These are phyloP conservation scores for Epizoanthus ramosus DNA, from an alignment of 92 coral and sea anemone genomes.

Conservation along the genomic window DNA sequence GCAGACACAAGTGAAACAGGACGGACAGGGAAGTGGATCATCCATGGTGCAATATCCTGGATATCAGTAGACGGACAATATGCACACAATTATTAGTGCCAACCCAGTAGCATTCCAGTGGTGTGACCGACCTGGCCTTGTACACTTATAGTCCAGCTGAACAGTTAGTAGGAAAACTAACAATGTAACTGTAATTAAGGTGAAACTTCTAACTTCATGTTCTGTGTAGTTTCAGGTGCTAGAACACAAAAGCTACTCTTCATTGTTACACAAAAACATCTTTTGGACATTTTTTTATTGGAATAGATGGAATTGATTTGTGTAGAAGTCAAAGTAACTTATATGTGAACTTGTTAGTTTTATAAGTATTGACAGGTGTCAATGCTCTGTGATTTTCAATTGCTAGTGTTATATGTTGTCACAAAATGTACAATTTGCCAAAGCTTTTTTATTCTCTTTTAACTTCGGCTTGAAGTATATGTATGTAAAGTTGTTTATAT, in stretches of 20 bases:
- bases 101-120: background rate
- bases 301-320: no score
- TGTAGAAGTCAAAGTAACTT: no score
- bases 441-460: slow-evolving; percentile 1
- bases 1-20: slow-evolving; percentile 77
- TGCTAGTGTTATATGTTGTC: background rate
- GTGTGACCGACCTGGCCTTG: background rate
- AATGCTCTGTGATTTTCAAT: background rate
- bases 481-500: slow-evolving; percentile 3
- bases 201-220: background rate
- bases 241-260: background rate
- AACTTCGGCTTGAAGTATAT: background rate
- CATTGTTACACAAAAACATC: background rate
- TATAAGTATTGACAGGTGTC: background rate
- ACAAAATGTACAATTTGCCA: no score
- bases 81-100: background rate
- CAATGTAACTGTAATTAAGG: background rate
- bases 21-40: slow-evolving; percentile 57
- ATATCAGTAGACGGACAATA: slow-evolving; percentile 54
- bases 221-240: background rate
- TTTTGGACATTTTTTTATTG: background rate
- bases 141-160: background rate
- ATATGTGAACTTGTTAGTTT: no score
- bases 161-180: background rate
- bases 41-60: slow-evolving; percentile 85